These are phyloP conservation scores for Psilopogon haemacephalus DNA, from an alignment of 2,113 vertebrate genomes.

Conservation along the genomic window DNA sequence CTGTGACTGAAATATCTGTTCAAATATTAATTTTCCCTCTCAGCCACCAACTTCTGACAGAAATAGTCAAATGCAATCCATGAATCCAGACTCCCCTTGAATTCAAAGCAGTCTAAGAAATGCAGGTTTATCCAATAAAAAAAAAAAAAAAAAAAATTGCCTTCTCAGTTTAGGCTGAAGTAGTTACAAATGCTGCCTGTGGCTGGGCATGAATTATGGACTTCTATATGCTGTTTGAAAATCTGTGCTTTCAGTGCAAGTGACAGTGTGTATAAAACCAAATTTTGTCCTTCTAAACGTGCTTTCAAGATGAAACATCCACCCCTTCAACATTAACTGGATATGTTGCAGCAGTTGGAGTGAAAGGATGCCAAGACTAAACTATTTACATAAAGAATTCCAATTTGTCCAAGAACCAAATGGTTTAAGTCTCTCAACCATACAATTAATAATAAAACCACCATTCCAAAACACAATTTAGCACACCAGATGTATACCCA, in stretches of 20 bases:
- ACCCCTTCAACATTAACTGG: constrained; percentile 40
- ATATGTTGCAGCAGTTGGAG: constrained; percentile 56
- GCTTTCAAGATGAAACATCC: constrained; percentile 27
- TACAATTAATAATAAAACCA: constrained; percentile 72
- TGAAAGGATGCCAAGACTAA: constrained; percentile 62
- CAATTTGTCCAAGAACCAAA: constrained; percentile 69
- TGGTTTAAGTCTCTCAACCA: constrained; percentile 73
- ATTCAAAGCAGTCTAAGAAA: background rate
- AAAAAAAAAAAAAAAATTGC: background rate
- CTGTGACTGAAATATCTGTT: background rate
- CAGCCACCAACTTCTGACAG: background rate
- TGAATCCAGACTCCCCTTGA: background rate
- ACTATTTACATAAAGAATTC: constrained; percentile 72
- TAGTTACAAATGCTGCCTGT: background rate
- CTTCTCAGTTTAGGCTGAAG: background rate
- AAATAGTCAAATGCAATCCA: background rate
- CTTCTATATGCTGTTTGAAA: constrained; percentile 45
- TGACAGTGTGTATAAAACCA: constrained; percentile 25
- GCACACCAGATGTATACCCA: background rate
- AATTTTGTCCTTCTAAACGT: constrained; percentile 48
- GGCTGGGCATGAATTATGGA: constrained; percentile 23
- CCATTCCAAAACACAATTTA: constrained; percentile 63
- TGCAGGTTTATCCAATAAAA: background rate
- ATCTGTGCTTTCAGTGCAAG: constrained; percentile 50
- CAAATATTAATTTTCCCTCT: background rate